These are phyloP conservation scores for Adelognathus sp. DNA, from an alignment of 2,888 invertebrate genomes.

Conservation along the genomic window DNA sequence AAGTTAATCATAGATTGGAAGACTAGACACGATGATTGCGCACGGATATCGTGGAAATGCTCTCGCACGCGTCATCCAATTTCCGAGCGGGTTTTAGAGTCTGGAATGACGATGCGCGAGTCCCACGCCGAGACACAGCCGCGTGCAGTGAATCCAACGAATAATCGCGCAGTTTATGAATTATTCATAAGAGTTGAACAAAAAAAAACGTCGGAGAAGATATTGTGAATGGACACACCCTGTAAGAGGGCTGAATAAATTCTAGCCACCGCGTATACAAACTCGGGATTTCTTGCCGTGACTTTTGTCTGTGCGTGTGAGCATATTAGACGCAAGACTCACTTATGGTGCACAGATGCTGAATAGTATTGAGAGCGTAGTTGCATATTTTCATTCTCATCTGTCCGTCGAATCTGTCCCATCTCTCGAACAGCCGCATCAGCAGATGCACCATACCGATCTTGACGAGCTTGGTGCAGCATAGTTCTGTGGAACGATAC, in stretches of 20 bases:
- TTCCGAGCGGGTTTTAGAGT: not conserved
- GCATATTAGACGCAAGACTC: constrained; percentile 76
- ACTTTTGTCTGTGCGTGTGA: not conserved
- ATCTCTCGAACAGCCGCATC: constrained; percentile 85
- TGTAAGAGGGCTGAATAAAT: constrained; percentile 18
- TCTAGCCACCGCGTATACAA: constrained; percentile 42
- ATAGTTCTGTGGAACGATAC: constrained; percentile 82
- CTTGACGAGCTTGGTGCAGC: constrained; percentile 86
- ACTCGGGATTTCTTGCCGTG: not conserved
- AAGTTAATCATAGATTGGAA: too few species aligned
- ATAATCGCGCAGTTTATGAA: constrained; percentile 42
- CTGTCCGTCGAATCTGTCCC: constrained; percentile 86
- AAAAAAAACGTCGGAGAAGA: not conserved
- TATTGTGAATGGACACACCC: constrained; percentile 32
- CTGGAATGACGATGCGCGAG: not conserved
- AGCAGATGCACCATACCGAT: constrained; percentile 84
- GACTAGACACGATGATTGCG: too few species aligned
- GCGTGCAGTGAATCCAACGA: constrained; percentile 10
- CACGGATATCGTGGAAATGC: too few species aligned
- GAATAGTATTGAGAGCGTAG: constrained; percentile 84
- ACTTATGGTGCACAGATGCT: constrained; percentile 85
- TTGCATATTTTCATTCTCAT: constrained; percentile 85
- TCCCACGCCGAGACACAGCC: constrained; percentile 22
- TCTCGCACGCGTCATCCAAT: not conserved
- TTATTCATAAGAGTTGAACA: constrained; percentile 35